Base-by-base conservation (phyloP, 2,797 vertebrate species). In the Cossypha caffra region DNA sequence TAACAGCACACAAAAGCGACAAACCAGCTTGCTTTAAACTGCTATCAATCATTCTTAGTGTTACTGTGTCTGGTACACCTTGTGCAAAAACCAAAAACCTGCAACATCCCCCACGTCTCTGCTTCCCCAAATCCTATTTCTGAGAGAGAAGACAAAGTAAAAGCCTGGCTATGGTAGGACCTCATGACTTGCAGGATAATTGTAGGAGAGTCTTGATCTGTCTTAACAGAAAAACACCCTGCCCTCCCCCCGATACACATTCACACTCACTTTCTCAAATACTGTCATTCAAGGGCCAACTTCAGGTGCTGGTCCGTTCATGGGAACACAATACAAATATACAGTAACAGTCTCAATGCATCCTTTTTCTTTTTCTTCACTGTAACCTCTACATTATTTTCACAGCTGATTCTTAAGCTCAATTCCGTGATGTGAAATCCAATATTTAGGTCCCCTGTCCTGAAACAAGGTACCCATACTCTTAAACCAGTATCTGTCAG, bases 1-100 rank as follows among this genome's bases (percentile, higher is more conserved):
- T 97, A 97, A 98, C 81, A 51, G 59, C 54, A 66, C 42, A 96
- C 88, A 96, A 33, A 33, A 96, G 90, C 96, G 95, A 20, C 23
- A 71, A 75, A 59, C 23, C 96, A 97, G 94, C 31, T 95, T 97
- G 88, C 69, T 93, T 81, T 57, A 71, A 90, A 97, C 94, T 95
- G 95, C 94, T 97, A 96, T 97, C 95, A 98, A 90, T 98, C 97
- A 98, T 86, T 67, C 54, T 77, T 79, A 61, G 50, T 40, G 69
- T 96, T 97, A 95, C 90, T 87, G 93, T 95, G 93, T 93, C 88
- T 97, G 82, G 90, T 86, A 90, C 29, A 78, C 72, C 57, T 96
- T 90, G 62, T 58, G 38, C 87, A 96, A 97, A 97, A 98, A 57
- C 58, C 92, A 91, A 96, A 93, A 97, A 96, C 93, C 78, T 88